A percentile compares a stretch with the other conserved stretches of the same genome.
Conservation (phyloP, 2,888 invertebrate species). For the Abscondita cerata region DNA sequence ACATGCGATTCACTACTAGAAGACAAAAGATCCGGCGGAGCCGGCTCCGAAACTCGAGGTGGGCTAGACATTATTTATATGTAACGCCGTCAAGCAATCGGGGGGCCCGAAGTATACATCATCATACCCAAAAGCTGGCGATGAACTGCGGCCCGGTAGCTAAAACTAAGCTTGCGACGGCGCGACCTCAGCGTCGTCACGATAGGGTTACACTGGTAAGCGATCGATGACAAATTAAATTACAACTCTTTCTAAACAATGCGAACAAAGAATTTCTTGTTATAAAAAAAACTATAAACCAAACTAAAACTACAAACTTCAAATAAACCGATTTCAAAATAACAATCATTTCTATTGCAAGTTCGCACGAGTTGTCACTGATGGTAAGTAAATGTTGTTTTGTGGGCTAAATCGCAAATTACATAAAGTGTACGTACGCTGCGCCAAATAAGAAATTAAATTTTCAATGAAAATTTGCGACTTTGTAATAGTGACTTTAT, state of each 20-base stretch:
- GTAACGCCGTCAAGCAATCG: conserved; percentile 35
- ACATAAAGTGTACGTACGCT: too few species aligned
- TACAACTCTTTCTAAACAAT: conserved; percentile 21
- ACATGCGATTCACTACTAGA: conserved; percentile 17
- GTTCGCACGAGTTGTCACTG: conserved; percentile 3
- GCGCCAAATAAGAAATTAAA: too few species aligned
- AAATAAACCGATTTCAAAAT: neutral
- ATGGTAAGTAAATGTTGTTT: neutral
- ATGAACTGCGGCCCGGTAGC: conserved; percentile 52
- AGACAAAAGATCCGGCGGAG: conserved; percentile 43
- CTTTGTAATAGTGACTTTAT: too few species aligned
- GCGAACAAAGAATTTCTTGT: conserved; percentile 11
- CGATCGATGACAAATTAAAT: conserved; percentile 42
- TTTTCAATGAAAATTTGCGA: too few species aligned
- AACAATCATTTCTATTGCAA: neutral
- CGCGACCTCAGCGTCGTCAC: conserved; percentile 39
- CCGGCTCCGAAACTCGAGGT: conserved; percentile 58
- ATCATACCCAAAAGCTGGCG: conserved; percentile 59
- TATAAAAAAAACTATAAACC: neutral
- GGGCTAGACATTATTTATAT: conserved; percentile 32
- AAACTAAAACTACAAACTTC: neutral
- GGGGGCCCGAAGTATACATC: conserved; percentile 55
- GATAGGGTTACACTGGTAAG: conserved; percentile 34
- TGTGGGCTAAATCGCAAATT: neutral
- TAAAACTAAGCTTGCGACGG: conserved; percentile 36